phyloP scores from a whole-genome alignment of 2,888 invertebrate genomes.

The Mesodorylaimus sp. region DNA sequence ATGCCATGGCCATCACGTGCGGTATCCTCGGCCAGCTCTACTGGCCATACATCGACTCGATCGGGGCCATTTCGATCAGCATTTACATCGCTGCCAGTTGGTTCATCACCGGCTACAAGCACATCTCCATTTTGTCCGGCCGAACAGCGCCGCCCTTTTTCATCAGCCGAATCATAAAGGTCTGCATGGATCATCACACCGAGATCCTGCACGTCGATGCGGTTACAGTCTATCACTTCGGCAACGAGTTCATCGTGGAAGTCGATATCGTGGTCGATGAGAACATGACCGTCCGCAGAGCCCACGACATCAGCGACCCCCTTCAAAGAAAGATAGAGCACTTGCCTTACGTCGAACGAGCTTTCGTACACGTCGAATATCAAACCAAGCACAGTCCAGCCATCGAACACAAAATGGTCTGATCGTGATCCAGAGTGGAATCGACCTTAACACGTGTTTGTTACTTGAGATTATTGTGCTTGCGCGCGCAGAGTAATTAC shows the following conservation, averaged over 20 bases:
- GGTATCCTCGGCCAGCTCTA: slow-evolving; percentile 28
- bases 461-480: too few relatives aligned
- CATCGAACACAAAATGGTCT: not conserved
- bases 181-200: slow-evolving; percentile 18
- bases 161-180: slow-evolving; percentile 28
- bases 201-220: slow-evolving; percentile 32
- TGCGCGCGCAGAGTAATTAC: too few relatives aligned
- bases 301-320: slow-evolving; percentile 27
- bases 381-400: not conserved
- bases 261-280: slow-evolving; percentile 30
- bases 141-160: slow-evolving; percentile 25
- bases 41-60: slow-evolving; percentile 35
- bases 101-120: slow-evolving; percentile 33
- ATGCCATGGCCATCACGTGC: slow-evolving; percentile 33
- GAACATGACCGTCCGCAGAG: slow-evolving; percentile 28
- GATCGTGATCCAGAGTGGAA: too few relatives aligned
- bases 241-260: slow-evolving; percentile 34
- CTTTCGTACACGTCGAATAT: slow-evolving; percentile 37
- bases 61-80: slow-evolving; percentile 36
- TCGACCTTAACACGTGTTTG: too few relatives aligned
- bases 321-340: slow-evolving; percentile 35
- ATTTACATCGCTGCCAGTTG: slow-evolving; percentile 35
- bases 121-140: slow-evolving; percentile 15
- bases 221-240: slow-evolving; percentile 38
- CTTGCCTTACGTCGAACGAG: slow-evolving; percentile 35